Conservation (phyloP, 2,797 vertebrate genomes). For the Malacoraja senta region DNA sequence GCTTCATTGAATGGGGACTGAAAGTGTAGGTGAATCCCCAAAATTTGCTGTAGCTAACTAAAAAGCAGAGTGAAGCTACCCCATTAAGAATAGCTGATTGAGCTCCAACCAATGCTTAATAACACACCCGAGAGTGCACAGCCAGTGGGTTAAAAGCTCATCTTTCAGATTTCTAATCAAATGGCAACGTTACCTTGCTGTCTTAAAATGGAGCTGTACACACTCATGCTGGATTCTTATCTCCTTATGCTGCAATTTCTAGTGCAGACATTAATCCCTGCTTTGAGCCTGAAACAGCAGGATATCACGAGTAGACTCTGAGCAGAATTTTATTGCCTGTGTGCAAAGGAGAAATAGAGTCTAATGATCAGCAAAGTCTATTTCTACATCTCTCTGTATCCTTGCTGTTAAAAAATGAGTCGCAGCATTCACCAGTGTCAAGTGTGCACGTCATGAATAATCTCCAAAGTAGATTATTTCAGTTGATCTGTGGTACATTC, state of each 20-base stretch:
- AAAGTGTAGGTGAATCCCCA: neutral
- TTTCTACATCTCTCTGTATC: neutral
- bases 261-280: neutral
- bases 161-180: neutral
- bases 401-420: neutral
- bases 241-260: neutral
- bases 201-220: neutral
- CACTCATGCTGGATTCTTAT: neutral
- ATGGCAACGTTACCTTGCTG: neutral
- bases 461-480: neutral
- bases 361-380: neutral
- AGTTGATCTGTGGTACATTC: neutral
- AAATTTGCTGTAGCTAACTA: neutral
- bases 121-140: neutral
- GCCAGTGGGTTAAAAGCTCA: neutral
- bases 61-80: neutral
- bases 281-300: neutral
- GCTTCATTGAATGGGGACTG: neutral
- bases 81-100: neutral
- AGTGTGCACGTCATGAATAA: neutral
- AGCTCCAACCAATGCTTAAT: neutral
- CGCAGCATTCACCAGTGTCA: neutral
- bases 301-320: neutral
- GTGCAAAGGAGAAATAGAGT: neutral
- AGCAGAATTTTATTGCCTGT: neutral